phyloP scores from a whole-genome alignment of 2,888 invertebrate genomes.

The Agonum fuliginosum region DNA sequence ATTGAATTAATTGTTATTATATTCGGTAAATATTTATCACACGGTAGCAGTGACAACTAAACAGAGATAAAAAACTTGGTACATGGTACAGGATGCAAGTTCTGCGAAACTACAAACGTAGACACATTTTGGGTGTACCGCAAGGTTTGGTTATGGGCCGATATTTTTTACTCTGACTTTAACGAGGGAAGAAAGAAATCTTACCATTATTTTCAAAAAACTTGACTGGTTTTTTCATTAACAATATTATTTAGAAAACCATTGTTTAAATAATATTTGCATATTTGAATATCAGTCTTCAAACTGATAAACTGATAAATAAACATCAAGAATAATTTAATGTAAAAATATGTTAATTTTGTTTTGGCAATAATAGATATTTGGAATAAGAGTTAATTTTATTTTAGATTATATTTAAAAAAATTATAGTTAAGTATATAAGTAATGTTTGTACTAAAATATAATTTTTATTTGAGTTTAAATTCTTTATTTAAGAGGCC shows the following conservation, averaged over 20 bases:
- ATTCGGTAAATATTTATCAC: slow-evolving; percentile 42
- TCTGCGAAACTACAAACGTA: slow-evolving; percentile 27
- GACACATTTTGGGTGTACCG: slow-evolving; percentile 18
- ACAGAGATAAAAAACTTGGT: slow-evolving; percentile 26
- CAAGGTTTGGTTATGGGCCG: neutral
- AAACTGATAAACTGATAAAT: too few relatives aligned
- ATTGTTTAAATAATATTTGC: too few relatives aligned
- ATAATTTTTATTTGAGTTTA: neutral
- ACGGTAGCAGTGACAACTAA: slow-evolving; percentile 51
- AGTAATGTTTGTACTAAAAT: neutral
- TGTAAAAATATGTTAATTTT: too few relatives aligned
- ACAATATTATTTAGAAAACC: too few relatives aligned
- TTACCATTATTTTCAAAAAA: too few relatives aligned
- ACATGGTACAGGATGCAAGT: slow-evolving; percentile 10
- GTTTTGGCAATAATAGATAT: too few relatives aligned
- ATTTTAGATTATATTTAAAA: too few relatives aligned
- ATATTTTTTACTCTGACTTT: slow-evolving; percentile 31
- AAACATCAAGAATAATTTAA: too few relatives aligned
- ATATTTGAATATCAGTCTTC: too few relatives aligned
- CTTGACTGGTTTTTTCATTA: too few relatives aligned
- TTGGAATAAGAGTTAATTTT: too few relatives aligned
- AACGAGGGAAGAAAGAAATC: slow-evolving; percentile 20
- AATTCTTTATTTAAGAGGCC: neutral
- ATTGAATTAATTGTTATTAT: slow-evolving; percentile 58
- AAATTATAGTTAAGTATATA: too few relatives aligned